Conservation (phyloP, 2,797 vertebrate species). For the Hipposideros larvatus region DNA sequence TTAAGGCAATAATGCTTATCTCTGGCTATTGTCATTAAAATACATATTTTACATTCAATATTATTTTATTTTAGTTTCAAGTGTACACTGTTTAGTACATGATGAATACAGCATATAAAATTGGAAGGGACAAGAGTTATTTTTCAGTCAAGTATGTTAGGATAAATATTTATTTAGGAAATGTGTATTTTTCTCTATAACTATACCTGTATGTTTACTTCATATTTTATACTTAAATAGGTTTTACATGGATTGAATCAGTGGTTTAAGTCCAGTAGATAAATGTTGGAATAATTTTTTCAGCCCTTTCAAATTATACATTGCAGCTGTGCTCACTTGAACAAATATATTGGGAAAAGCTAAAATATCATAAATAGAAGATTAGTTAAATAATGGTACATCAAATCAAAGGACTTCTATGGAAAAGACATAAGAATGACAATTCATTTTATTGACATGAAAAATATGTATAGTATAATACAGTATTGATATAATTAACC, state of each 20-base stretch:
- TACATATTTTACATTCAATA: too few species aligned
- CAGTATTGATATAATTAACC: neutral
- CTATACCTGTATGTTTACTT: neutral
- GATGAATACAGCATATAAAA: conserved; percentile 8
- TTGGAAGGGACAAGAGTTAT: conserved; percentile 23
- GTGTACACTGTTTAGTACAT: neutral
- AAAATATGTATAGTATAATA: neutral
- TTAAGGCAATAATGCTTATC: too few species aligned
- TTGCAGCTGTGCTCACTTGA: neutral
- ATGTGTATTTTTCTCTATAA: neutral
- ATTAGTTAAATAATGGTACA: neutral
- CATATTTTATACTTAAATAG: neutral
- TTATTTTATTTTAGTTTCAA: too few species aligned
- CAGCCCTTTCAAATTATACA: neutral
- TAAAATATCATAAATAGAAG: neutral
- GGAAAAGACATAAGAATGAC: neutral
- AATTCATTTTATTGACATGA: conserved; percentile 12
- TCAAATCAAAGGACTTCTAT: neutral
- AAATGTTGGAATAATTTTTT: neutral
- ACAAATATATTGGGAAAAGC: neutral
- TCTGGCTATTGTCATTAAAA: too few species aligned
- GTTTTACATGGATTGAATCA: neutral
- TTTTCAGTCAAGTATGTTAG: neutral
- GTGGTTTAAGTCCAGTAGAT: neutral
- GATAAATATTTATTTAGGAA: neutral